Evolutionary conservation across 2,888 invertebrate genomes (phyloP).

Genomic region (Coecobrya sp.): DNA sequence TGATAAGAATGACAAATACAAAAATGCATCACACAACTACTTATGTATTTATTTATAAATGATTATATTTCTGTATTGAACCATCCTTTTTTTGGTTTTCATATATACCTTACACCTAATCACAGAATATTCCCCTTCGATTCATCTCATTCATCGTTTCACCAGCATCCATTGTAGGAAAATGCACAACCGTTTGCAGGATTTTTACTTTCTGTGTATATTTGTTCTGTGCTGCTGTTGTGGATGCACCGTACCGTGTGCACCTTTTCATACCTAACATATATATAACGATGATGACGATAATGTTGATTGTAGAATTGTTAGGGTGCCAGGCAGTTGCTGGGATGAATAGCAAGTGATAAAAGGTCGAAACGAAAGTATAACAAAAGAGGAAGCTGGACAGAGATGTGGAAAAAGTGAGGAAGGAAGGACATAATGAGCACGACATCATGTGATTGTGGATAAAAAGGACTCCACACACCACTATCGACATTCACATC

Average conservation of each 20-base stretch:
- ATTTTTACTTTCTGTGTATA: not conserved
- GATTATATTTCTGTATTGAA: too few species aligned
- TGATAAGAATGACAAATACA: too few species aligned
- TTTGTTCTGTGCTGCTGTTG: too few species aligned
- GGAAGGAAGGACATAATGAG: constrained; percentile 59
- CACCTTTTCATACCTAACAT: not conserved
- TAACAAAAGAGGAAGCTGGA: constrained; percentile 28
- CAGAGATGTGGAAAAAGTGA: constrained; percentile 45
- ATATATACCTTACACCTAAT: not conserved
- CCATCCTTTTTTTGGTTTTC: too few species aligned
- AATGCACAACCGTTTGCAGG: not conserved
- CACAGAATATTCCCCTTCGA: not conserved
- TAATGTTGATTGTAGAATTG: not conserved
- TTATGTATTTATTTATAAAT: too few species aligned
- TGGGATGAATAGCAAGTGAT: constrained; percentile 5
- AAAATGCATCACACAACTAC: too few species aligned
- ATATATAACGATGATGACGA: not conserved
- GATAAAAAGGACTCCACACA: constrained; percentile 24
- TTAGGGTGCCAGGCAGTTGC: constrained; percentile 6
- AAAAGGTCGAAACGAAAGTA: not conserved
- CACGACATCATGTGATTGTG: constrained; percentile 38
- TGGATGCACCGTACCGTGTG: not conserved
- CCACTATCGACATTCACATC: not conserved
- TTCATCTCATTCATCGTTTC: not conserved
- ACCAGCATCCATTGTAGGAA: not conserved